Evolutionary conservation across 2,797 vertebrate species (phyloP).

Genomic region (Limnodromus scolopaceus): DNA sequence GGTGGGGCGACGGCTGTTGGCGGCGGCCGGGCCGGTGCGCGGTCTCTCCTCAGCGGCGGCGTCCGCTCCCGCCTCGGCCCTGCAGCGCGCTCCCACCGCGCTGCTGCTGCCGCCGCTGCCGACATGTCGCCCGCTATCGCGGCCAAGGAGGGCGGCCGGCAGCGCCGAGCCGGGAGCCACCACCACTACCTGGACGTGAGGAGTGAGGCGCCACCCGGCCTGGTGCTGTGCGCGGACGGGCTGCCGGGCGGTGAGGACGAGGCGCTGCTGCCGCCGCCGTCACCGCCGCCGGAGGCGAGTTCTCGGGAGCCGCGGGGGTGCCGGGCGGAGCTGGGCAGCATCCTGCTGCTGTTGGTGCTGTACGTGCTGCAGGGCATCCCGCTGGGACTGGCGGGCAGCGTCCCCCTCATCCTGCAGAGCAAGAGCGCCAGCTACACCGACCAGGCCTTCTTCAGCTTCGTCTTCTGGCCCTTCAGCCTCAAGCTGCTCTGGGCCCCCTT

Average conservation of each 20-base stretch:
- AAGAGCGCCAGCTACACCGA: conserved; percentile 94
- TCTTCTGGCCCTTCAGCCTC: conserved; percentile 98
- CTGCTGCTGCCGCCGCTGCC: too few species aligned
- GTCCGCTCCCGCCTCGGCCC: not conserved
- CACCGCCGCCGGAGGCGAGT: not conserved
- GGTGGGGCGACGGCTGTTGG: not conserved
- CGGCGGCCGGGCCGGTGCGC: not conserved
- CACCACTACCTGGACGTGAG: conserved; percentile 49
- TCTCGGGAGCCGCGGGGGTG: conserved; percentile 59
- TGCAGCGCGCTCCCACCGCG: not conserved
- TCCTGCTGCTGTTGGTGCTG: conserved; percentile 91
- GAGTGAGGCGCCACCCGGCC: not conserved
- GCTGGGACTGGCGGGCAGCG: conserved; percentile 94
- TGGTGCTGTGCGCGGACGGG: not conserved
- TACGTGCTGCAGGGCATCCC: conserved; percentile 98
- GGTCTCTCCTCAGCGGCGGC: not conserved
- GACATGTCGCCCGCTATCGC: conserved; percentile 22
- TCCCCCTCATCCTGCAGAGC: conserved; percentile 94
- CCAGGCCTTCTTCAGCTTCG: conserved; percentile 97
- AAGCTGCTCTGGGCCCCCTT: conserved; percentile 96
- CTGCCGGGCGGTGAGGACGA: conserved; percentile 66
- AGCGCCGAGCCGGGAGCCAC: conserved; percentile 46
- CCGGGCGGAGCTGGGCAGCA: conserved; percentile 86
- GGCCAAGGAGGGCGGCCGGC: conserved; percentile 64
- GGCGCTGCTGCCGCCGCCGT: conserved; percentile 39